Evolutionary conservation across 2,113 vertebrate genomes (phyloP).

Genomic region (Diadophis punctatus): DNA sequence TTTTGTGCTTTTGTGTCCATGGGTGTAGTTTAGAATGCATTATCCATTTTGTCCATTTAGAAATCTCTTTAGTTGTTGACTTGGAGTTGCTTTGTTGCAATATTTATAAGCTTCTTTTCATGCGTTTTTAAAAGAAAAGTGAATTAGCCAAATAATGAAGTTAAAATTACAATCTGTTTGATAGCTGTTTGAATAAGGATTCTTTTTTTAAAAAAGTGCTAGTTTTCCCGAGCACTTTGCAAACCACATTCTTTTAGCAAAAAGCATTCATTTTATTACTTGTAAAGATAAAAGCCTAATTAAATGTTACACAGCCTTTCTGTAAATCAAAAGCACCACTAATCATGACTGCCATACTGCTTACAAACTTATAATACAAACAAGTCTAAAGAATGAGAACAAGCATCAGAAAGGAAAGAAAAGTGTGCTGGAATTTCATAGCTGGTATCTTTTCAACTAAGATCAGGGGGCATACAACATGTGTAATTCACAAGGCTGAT

Average conservation of each 20-base stretch:
- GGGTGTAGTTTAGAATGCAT: background rate
- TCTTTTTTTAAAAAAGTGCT: conserved; percentile 49
- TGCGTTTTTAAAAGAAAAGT: conserved; percentile 56
- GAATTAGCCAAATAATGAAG: conserved; percentile 66
- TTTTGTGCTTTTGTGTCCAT: conserved; percentile 32
- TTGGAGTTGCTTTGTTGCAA: conserved; percentile 59
- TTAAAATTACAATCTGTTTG: conserved; percentile 60
- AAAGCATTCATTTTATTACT: conserved; percentile 58
- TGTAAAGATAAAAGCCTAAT: conserved; percentile 69
- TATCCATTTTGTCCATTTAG: conserved; percentile 39
- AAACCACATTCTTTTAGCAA: conserved; percentile 56
- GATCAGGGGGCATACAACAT: background rate
- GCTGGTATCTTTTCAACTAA: too few relatives aligned
- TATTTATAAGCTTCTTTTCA: conserved; percentile 61
- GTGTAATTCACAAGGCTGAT: rapidly evolving
- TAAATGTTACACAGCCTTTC: conserved; percentile 63
- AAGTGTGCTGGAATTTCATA: rapidly evolving
- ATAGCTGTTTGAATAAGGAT: conserved; percentile 63
- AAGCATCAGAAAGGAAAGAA: background rate
- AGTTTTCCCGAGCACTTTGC: background rate
- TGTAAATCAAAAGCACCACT: conserved; percentile 52
- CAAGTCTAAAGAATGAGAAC: background rate
- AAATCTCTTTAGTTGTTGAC: conserved; percentile 43
- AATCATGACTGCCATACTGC: conserved; percentile 41
- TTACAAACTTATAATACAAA: conserved; percentile 8